phyloP scores from a whole-genome alignment of 23 tunicate genomes.

The Styela clava region DNA sequence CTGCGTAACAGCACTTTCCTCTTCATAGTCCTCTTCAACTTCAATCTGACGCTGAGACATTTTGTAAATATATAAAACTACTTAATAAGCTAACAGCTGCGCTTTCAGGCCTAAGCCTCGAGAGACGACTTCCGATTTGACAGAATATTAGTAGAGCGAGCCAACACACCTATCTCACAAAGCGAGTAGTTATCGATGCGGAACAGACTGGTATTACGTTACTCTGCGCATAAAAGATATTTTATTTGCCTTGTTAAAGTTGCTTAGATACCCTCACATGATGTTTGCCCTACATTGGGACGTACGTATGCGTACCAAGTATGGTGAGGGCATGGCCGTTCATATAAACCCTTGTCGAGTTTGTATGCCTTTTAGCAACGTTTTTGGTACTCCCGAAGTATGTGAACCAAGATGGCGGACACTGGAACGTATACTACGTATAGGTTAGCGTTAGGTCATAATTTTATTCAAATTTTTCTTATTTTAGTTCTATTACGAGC shows the following conservation, averaged over 20 bases:
- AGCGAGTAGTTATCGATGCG: background rate
- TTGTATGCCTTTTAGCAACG: too few species aligned
- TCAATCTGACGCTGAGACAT: background rate
- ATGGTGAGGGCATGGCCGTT: too few species aligned
- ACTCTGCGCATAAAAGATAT: background rate
- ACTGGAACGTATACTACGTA: too few species aligned
- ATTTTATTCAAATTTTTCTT: too few species aligned
- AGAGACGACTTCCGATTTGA: background rate
- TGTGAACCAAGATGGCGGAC: too few species aligned
- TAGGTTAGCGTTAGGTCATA: too few species aligned
- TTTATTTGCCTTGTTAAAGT: background rate
- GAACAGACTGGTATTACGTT: background rate
- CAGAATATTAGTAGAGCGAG: background rate
- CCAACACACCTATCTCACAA: background rate
- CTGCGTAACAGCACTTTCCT: background rate
- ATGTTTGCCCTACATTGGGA: background rate
- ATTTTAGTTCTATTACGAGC: too few species aligned
- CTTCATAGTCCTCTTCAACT: conserved; percentile 1
- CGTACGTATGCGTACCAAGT: too few species aligned
- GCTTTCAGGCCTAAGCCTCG: background rate
- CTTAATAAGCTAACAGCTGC: background rate
- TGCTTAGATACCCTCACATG: background rate
- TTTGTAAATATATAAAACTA: background rate
- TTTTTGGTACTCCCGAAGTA: too few species aligned
- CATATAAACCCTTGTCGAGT: too few species aligned